phyloP scores from a whole-genome alignment of 2,113 vertebrate genomes.

The Aspidoscelis tigris region DNA sequence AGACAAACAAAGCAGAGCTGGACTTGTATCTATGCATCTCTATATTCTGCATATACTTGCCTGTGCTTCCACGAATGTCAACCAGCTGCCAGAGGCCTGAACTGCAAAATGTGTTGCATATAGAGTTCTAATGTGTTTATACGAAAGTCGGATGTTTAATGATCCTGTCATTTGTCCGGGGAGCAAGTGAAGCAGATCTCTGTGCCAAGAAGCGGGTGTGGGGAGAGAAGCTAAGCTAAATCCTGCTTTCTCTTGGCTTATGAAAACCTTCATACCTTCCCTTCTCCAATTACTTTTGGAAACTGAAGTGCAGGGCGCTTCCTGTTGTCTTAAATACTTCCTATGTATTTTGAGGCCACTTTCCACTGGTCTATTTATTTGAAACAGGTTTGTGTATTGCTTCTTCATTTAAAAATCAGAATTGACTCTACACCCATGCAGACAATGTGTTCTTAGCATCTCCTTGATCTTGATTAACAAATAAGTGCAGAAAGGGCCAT shows the following conservation, averaged over 20 bases:
- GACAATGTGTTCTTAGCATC: too few relatives aligned
- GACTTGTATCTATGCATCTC: neutral
- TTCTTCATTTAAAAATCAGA: neutral
- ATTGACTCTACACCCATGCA: too few relatives aligned
- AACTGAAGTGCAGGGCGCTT: neutral
- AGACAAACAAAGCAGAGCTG: too few relatives aligned
- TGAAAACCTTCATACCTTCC: constrained; percentile 41
- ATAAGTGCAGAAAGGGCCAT: too few relatives aligned
- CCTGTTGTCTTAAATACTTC: neutral
- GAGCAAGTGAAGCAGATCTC: constrained; percentile 47
- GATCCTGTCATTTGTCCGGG: constrained; percentile 65
- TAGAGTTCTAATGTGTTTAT: constrained; percentile 81
- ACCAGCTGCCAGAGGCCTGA: constrained; percentile 75
- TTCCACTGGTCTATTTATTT: too few relatives aligned
- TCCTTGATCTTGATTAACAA: too few relatives aligned
- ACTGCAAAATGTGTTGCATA: constrained; percentile 73
- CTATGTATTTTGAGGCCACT: neutral
- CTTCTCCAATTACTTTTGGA: constrained; percentile 34
- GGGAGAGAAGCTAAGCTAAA: constrained; percentile 40
- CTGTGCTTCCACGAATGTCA: constrained; percentile 73
- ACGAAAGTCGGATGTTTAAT: constrained; percentile 76
- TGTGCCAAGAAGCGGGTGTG: constrained; percentile 34
- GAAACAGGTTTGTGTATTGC: too few relatives aligned
- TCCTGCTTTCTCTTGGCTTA: constrained; percentile 25
- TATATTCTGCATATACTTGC: constrained; percentile 72